Conservation (phyloP, 1,140 invertebrate species). For the Hypsibius dujardini region DNA sequence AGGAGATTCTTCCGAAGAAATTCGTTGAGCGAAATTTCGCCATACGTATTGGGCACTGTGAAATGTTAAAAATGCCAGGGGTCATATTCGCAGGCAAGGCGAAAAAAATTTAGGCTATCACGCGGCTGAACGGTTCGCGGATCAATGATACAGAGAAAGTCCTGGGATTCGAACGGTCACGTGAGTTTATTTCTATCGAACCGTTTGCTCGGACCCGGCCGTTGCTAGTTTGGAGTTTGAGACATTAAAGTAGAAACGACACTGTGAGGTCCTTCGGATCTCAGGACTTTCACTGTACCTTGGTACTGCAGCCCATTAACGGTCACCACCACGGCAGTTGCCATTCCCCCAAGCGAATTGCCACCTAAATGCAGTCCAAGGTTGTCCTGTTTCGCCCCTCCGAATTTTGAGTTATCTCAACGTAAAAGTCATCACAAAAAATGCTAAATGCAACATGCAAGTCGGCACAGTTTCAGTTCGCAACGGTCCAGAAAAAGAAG, state of each 20-base stretch:
- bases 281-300: too few species aligned
- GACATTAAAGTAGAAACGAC: too few species aligned
- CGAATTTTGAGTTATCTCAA: too few species aligned
- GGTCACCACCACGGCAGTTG: background rate
- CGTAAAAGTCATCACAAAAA: conserved; percentile 49
- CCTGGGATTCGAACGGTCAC: background rate
- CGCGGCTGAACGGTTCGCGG: background rate
- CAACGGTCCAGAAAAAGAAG: conserved; percentile 53
- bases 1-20: conserved; percentile 47
- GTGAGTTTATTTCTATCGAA: too few species aligned
- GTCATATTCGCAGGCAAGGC: too few species aligned
- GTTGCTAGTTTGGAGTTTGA: too few species aligned
- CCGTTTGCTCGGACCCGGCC: too few species aligned
- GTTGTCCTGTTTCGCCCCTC: conserved; percentile 47
- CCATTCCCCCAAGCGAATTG: conserved; percentile 3
- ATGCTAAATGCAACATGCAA: conserved; percentile 47
- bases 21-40: conserved; percentile 25
- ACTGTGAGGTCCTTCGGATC: too few species aligned
- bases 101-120: background rate
- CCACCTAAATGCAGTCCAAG: conserved; percentile 48
- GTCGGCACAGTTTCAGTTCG: conserved; percentile 55
- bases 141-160: background rate
- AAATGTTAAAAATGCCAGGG: background rate
- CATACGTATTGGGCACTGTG: background rate
- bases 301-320: conserved; percentile 4